phyloP scores from a whole-genome alignment of 2,113 vertebrate genomes.

The Sebastes fasciatus region DNA sequence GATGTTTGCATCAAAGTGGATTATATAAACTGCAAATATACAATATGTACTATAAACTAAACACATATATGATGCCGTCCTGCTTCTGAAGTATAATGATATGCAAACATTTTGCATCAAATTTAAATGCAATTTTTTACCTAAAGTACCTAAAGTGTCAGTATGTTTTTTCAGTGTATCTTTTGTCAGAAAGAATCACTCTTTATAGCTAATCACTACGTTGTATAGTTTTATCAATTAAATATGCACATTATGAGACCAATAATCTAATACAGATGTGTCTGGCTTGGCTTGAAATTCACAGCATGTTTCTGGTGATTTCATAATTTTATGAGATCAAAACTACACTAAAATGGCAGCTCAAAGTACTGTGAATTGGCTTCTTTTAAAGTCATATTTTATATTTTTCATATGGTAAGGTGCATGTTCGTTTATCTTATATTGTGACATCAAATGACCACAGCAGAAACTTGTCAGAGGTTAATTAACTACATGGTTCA shows the following conservation, averaged over 20 bases:
- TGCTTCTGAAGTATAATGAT: not conserved
- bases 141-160: not conserved
- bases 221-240: too few species aligned
- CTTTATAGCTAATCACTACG: not conserved
- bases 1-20: not conserved
- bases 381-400: not conserved
- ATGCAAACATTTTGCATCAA: too few species aligned
- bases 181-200: not conserved
- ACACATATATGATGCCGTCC: not conserved
- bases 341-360: not conserved
- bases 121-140: not conserved
- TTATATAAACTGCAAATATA: not conserved
- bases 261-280: not conserved
- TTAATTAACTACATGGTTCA: not conserved
- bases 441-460: not conserved
- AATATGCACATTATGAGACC: too few species aligned
- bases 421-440: not conserved
- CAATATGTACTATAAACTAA: not conserved
- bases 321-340: not conserved
- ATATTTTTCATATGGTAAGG: not conserved
- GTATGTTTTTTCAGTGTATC: not conserved
- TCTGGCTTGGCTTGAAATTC: not conserved
- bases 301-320: not conserved
- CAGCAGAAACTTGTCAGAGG: constrained; percentile 1
- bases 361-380: not conserved